Percentiles rank a stretch among this genome's conserved stretches.
Evolutionary conservation across 2,888 invertebrate species (phyloP).

Genomic region (Steinernema carpocapsae): DNA sequence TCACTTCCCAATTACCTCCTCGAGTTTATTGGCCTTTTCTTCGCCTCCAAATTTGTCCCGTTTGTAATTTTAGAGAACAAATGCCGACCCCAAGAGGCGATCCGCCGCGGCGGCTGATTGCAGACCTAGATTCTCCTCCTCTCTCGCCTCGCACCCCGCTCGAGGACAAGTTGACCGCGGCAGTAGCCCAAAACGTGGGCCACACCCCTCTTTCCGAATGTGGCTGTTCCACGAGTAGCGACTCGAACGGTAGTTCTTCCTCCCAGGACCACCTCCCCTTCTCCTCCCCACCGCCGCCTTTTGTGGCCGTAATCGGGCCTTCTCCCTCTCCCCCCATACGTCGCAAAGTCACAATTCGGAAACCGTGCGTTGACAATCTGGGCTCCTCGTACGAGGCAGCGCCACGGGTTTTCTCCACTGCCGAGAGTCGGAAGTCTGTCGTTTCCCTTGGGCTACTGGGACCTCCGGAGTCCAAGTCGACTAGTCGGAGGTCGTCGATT

Average conservation of each 20-base stretch:
- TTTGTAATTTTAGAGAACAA: conserved; percentile 12
- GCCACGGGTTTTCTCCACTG: conserved; percentile 1
- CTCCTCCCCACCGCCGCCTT: not conserved
- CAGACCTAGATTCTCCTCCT: conserved; percentile 20
- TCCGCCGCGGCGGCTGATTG: conserved; percentile 26
- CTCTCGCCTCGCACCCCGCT: not conserved
- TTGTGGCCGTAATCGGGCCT: not conserved
- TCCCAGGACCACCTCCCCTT: conserved; percentile 8
- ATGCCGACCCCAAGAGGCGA: conserved; percentile 29
- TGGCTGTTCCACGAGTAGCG: conserved; percentile 12
- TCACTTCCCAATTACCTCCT: not conserved
- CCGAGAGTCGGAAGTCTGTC: not conserved
- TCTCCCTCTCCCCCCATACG: not conserved
- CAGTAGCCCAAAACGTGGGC: not conserved
- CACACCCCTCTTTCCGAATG: not conserved
- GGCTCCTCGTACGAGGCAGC: not conserved
- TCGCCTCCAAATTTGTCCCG: conserved; percentile 6
- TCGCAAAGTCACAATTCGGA: conserved; percentile 2
- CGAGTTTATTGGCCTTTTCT: not conserved
- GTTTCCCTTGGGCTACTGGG: not conserved
- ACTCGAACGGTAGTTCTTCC: conserved; percentile 14
- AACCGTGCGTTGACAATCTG: not conserved
- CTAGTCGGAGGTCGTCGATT: conserved; percentile 6
- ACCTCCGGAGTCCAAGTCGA: conserved; percentile 3
- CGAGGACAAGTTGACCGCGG: conserved; percentile 15